Evolutionary conservation across 1,140 invertebrate species (phyloP), one percentile per base, ranked within the genome.

Genomic region (Hestina assimilis): DNA sequence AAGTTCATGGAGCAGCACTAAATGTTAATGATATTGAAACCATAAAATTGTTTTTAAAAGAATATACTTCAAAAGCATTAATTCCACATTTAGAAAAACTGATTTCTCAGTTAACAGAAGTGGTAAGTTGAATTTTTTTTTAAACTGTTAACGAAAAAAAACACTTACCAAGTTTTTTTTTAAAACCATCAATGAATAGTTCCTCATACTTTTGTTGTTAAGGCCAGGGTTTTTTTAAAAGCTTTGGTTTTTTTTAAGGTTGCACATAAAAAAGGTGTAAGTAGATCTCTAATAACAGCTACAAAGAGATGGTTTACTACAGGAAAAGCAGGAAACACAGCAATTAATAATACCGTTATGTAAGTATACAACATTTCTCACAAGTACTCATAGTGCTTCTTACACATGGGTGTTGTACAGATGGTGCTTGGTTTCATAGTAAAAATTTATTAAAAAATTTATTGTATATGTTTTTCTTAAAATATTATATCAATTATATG

Each of bases 221-320:
- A n/a, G n/a, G n/a, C n/a, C n/a, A n/a, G n/a, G n/a, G n/a, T n/a
- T n/a, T n/a, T n/a, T n/a, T n/a, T n/a, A n/a, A n/a, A n/a, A n/a
- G n/a, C n/a, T n/a, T n/a, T n/a, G n/a, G n/a, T n/a, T n/a, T n/a
- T 24, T 26, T 38, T 15, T 23, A 24, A 42, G 43, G 43, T 47
- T 14, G 45, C 45, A 12, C 96, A 95, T 72, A 95, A 95, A 73
- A 98, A 98, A 89, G 96, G 96, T 5, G 94, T 98, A 0, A 97
- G 96, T 79, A 92, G 96, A 72, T 97, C 96, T 1, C 87, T 99
- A 28, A 92, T 99, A 38, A 97, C 95, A 87, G 97, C 96, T 5
- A 98, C 97, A 4, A 98, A 97, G 89, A 91, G 97, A 68, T 97
- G 96, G 95, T 98, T 99, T 89, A 96, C 95, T 24, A 94, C 95